Evolutionary conservation across 1,140 invertebrate species (phyloP), one percentile per base, ranked within the genome.

Genomic region (Listronotus oregonensis): DNA sequence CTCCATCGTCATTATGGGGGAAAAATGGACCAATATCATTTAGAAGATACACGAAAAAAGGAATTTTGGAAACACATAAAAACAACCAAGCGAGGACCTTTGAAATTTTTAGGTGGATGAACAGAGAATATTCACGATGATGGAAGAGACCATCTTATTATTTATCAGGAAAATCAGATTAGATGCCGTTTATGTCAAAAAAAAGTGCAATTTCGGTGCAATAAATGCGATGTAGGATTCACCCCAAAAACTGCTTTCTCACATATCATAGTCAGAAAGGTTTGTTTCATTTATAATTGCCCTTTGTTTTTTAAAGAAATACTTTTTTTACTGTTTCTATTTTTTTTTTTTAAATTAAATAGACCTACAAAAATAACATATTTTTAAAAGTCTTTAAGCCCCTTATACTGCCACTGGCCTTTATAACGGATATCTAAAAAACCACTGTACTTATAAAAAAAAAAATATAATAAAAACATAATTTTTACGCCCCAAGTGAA

Each of bases 1-100:
- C 67, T 73, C 56, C 73, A 75, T 47, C 46, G 64, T 11, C 42
- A 57, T 14, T 21, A 31, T 43, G 61, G 42, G 27, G 55, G 61
- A 43, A 64, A 56, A 44, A 14, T 64, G 11, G 57, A 66, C 46
- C 57, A 61, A 15, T 32, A 62, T 34, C 43, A 14, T 66, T 66
- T 40, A 54, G 49, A n/a, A n/a, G n/a, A n/a, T n/a, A 39, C 39
- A 51, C 40, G 2, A 43, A 43, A 37, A 57, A 21, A 39, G 43
- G 34, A 14, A 64, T 64, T 64, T 64, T 56, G 18, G 39, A 57
- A 49, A 57, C 52, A 46, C 21, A 56, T 50, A 56, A 64, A 56
- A 57, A 49, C 5, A 9, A 47, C 34, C 37, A 50, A 49, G 43
- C 12, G 17, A 57, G 54, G 46, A 44, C 42, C 46, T 34, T 15